A percentile compares a stretch with the other conserved stretches of the same genome.
Conservation (phyloP, 2,797 vertebrate genomes). For the Acomys russatus region DNA sequence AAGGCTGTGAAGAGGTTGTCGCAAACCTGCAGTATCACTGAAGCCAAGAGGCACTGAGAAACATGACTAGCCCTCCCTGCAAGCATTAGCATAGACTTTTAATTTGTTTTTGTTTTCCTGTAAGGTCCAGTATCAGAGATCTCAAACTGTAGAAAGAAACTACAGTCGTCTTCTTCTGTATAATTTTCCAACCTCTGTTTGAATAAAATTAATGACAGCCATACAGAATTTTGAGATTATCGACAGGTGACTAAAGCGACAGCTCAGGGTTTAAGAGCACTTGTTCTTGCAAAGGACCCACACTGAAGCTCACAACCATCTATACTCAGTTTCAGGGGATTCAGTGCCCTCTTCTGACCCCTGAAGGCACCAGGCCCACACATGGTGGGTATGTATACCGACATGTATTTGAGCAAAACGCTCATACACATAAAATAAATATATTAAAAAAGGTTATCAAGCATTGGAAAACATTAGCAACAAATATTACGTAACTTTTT, state of each 20-base stretch:
- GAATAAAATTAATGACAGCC: slow-evolving; percentile 25
- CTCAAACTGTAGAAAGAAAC: background rate
- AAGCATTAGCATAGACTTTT: background rate
- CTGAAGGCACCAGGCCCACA: background rate
- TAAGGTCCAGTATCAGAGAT: slow-evolving; percentile 14
- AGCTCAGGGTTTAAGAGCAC: background rate
- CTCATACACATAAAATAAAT: background rate
- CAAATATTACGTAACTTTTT: slow-evolving; percentile 62
- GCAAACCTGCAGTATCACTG: background rate
- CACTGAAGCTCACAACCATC: background rate
- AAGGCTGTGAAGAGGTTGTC: background rate
- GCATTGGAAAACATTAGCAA: slow-evolving; percentile 58
- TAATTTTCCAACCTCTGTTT: slow-evolving; percentile 18
- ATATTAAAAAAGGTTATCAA: background rate
- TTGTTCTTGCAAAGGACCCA: background rate
- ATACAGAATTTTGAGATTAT: slow-evolving; percentile 10
- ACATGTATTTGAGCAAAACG: background rate
- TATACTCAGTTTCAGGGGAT: background rate
- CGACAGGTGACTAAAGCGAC: background rate
- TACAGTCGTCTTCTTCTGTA: background rate
- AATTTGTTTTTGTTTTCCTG: background rate
- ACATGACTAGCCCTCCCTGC: slow-evolving; percentile 37
- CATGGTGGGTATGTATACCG: background rate
- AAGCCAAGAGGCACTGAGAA: background rate
- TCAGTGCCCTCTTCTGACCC: background rate